Evolutionary conservation across 2,888 invertebrate species (phyloP).

Genomic region (Apotomis capreana): DNA sequence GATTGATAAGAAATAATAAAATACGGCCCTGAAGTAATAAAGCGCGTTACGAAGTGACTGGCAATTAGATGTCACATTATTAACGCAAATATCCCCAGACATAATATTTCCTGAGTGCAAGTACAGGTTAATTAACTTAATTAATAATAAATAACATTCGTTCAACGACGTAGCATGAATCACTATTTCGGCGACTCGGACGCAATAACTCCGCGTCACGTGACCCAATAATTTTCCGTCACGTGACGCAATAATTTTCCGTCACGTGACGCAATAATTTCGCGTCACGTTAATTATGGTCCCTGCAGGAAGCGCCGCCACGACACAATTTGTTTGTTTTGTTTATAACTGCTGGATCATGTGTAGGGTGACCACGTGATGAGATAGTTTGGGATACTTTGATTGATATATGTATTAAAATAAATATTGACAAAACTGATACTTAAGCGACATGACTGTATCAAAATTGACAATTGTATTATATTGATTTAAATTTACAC

Average conservation of each 20-base stretch:
- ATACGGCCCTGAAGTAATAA: no score
- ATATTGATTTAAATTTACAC: no score
- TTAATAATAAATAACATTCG: conserved; percentile 23
- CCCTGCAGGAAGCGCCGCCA: conserved; percentile 50
- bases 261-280: conserved; percentile 57
- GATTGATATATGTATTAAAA: neutral
- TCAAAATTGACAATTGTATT: no score
- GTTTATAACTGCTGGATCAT: conserved; percentile 46
- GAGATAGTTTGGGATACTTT: conserved; percentile 29
- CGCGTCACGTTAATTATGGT: conserved; percentile 63
- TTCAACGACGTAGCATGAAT: conserved; percentile 26
- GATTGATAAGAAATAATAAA: no score
- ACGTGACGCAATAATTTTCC: conserved; percentile 56
- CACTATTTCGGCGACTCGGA: conserved; percentile 22
- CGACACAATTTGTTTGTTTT: conserved; percentile 54
- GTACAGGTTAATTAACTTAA: conserved; percentile 30
- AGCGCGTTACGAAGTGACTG: neutral
- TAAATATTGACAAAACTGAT: no score
- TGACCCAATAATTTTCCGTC: conserved; percentile 57
- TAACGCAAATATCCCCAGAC: neutral
- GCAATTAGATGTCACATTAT: neutral
- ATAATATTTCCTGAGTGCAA: neutral
- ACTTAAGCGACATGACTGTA: no score
- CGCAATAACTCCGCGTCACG: conserved; percentile 22
- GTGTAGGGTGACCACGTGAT: conserved; percentile 50